Conservation (phyloP, 2,113 vertebrate genomes). For the Picathartes gymnocephalus region DNA sequence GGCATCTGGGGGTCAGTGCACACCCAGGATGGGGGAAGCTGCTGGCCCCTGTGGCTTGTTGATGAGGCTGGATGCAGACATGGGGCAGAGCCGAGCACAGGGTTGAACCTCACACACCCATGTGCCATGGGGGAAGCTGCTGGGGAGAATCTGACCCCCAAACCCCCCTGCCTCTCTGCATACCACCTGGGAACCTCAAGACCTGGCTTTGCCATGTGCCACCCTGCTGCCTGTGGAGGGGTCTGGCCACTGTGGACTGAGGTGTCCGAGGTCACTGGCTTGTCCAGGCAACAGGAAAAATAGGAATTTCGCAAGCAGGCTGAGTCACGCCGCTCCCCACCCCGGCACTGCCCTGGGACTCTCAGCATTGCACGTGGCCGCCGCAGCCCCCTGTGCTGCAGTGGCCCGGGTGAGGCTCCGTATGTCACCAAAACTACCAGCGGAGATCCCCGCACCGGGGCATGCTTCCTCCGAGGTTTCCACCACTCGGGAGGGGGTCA, state of each 20-base stretch:
- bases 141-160: background rate
- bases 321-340: slow-evolving; percentile 5
- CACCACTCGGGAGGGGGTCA: accelerated
- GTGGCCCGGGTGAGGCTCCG: accelerated
- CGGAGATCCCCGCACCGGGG: accelerated
- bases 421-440: background rate
- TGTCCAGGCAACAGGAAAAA: background rate
- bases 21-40: background rate
- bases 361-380: background rate
- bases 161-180: background rate
- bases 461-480: background rate
- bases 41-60: accelerated
- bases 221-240: background rate
- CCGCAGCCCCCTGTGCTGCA: accelerated
- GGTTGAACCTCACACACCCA: background rate
- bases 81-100: accelerated
- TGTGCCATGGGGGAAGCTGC: background rate
- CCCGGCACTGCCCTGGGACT: background rate
- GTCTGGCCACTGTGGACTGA: background rate
- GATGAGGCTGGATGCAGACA: background rate
- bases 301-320: slow-evolving; percentile 14
- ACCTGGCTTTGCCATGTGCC: background rate
- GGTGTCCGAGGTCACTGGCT: background rate
- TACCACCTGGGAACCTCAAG: background rate
- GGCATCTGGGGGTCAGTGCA: background rate